Evolutionary conservation across 92 coral and sea anemone species (phyloP), one percentile per base, ranked within the genome.

Genomic region (Hydrozoanthus gracilis): DNA sequence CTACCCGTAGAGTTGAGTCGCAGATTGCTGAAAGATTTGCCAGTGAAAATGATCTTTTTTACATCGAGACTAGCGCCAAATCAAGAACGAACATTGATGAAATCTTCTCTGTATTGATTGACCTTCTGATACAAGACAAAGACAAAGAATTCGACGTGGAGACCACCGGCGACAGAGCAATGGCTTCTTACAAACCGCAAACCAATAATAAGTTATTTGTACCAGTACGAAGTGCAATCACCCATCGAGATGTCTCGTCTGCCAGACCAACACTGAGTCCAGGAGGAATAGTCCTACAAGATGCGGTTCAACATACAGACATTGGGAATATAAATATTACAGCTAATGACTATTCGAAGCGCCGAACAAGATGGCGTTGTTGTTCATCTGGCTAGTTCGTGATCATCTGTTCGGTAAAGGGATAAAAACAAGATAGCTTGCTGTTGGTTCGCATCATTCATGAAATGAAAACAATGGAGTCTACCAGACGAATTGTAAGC

Each of bases 31-130:
- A 90, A 51, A 73, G 69, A 48, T 93, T 82, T 73, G 94, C 93
- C 4, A 3, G 12, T 2, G 35, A 65, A 20, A 80, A 80, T 12
- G 79, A 50, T 11, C 86, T 88, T n/a, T 90, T 94, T 70, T 94
- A 94, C 88, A 90, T 94, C 35, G 98, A 94, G 69, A 93, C 93
- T 4, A 94, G 95, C 68, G 98, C 98, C 61, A 89, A 82, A 67
- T 90, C 94, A 1, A 82, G 89, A 48, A 84, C 52, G 4, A 94
- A 94, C 82, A 90, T 94, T 65, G 98, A 94, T 49, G 98, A 94
- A 85, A 91, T 89, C 4, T 94, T 94, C 72, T 88, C 92, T 27
- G 89, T 82, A 48, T 65, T 94, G 44, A 88, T 88, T 44, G 94
- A 94, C 49, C 86, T 83, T 56, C 86, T 94, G 27, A 83, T 92